Evolutionary conservation across 2,113 vertebrate genomes (phyloP).

Genomic region (Ranitomeya imitator): DNA sequence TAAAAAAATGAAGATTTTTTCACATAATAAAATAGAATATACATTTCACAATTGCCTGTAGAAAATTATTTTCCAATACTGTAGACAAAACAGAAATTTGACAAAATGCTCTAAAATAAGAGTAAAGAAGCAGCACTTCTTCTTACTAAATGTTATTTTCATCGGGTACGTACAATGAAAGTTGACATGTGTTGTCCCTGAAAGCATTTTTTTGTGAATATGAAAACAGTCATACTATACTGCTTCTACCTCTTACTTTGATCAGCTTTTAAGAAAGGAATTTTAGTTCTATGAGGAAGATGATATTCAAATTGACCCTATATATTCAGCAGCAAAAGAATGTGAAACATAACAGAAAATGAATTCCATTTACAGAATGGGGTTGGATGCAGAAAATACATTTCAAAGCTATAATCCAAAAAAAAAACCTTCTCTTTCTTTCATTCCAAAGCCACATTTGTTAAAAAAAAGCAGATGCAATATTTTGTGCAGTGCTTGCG

Average conservation of each 20-base stretch:
- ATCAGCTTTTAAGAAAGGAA: slow-evolving; percentile 61
- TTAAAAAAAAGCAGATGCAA: background rate
- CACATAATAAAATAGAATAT: no score
- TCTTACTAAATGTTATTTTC: slow-evolving; percentile 59
- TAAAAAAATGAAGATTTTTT: no score
- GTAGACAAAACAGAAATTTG: slow-evolving; percentile 17
- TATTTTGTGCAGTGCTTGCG: background rate
- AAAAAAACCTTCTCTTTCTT: background rate
- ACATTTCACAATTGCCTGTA: no score
- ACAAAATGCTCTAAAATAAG: slow-evolving; percentile 57
- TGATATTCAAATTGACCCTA: slow-evolving; percentile 61
- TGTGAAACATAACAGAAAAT: slow-evolving; percentile 10
- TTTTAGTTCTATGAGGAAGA: slow-evolving; percentile 62
- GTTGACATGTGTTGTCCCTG: slow-evolving; percentile 54
- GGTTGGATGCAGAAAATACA: slow-evolving; percentile 25
- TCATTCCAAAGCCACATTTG: background rate
- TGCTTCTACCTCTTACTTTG: slow-evolving; percentile 40
- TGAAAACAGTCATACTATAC: slow-evolving; percentile 54
- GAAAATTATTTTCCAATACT: no score
- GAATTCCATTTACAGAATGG: slow-evolving; percentile 35
- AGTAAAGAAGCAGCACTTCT: slow-evolving; percentile 37
- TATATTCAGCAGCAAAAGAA: slow-evolving; percentile 59
- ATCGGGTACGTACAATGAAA: slow-evolving; percentile 51
- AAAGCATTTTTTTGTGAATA: slow-evolving; percentile 56
- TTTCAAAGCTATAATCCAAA: slow-evolving; percentile 21